Conservation (phyloP, 2,113 vertebrate genomes). For the Hystrix cristata region DNA sequence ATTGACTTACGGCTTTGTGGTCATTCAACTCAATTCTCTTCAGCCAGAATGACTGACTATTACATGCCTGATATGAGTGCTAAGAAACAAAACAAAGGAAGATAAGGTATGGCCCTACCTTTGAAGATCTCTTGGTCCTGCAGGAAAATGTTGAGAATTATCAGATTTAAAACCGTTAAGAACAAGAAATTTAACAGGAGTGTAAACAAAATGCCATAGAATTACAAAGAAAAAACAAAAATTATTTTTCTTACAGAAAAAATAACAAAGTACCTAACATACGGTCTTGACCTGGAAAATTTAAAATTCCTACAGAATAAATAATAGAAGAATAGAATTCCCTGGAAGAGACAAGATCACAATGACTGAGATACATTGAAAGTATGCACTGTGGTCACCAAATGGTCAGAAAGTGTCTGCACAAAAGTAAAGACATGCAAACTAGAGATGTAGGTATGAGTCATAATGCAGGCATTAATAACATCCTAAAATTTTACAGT, state of each 20-base stretch:
- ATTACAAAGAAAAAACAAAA: neutral
- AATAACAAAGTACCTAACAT: neutral
- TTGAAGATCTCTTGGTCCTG: neutral
- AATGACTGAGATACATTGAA: neutral
- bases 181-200: neutral
- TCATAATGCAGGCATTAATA: neutral
- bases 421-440: neutral
- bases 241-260: neutral
- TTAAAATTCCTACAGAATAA: neutral
- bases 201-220: neutral
- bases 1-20: neutral
- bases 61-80: neutral
- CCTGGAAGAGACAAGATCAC: neutral
- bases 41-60: neutral
- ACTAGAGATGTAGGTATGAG: neutral
- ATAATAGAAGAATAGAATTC: neutral
- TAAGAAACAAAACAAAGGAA: neutral
- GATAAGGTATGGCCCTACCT: neutral
- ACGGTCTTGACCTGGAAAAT: neutral
- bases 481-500: neutral
- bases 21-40: neutral
- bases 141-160: neutral
- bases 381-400: neutral
- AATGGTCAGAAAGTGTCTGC: neutral
- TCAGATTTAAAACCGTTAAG: neutral